Evolutionary conservation across 1,140 invertebrate genomes (phyloP), one percentile per base, ranked within the genome.

Genomic region (Platorchestia sp.): DNA sequence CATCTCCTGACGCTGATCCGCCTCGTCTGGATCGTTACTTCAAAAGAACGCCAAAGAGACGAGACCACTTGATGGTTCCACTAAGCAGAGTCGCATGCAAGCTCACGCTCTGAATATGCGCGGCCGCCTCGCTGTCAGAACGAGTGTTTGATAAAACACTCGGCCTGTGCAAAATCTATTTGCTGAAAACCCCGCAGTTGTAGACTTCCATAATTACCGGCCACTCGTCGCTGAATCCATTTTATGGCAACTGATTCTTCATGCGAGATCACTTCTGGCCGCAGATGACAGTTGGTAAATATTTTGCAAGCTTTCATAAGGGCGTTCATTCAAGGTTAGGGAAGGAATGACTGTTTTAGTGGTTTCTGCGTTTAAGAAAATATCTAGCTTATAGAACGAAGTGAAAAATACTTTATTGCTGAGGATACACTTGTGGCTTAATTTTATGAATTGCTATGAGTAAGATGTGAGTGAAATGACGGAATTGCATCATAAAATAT

Each of bases 71-170:
- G 5, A 89, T 44, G 41, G n/a, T 41, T 89, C 41, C 27, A 42
- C 43, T 89, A 89, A 89, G 41, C 87, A 7, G n/a, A 89, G 45
- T 40, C 16, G 43, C 44, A 93, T 93, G 91, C 91, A 93, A 47
- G 43, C 43, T 93, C 91, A 93, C 91, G 91, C 91, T 44, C 91
- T 44, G 44, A 93, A 45, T 93, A 93, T 47, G 91, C 91, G 22
- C 91, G 7, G 22, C 45, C 22, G 16, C 40, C 91, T 44, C 43
- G 45, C 44, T 45, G 43, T 47, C 36, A 47, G 91, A 42, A 40
- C 45, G 40, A 93, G 91, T 93, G 91, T 93, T 93, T 93, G 91
- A 47, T 93, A 47, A 93, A 93, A 93, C 91, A 93, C 91, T 93
- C 45, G 36, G 91, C 45, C 43, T 40, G 91, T 40, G 91, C 45